Evolutionary conservation across 2,113 vertebrate genomes (phyloP).

Genomic region (Corythaixoides concolor): DNA sequence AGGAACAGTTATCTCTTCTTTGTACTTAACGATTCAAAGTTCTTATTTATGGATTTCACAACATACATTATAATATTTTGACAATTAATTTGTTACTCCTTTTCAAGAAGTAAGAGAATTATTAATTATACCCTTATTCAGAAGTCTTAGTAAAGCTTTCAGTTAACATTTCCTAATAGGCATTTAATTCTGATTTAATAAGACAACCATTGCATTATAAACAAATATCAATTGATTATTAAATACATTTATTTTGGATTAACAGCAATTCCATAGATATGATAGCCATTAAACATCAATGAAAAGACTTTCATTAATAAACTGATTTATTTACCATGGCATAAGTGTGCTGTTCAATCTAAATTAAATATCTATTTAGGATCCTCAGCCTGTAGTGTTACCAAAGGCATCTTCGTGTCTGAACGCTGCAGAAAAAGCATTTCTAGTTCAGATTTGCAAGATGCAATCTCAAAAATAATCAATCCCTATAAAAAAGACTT

Average conservation of each 20-base stretch:
- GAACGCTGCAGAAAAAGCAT: conserved; percentile 54
- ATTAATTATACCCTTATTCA: conserved; percentile 46
- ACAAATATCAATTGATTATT: conserved; percentile 78
- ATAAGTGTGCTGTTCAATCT: conserved; percentile 71
- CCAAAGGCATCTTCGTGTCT: conserved; percentile 61
- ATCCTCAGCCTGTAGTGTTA: conserved; percentile 66
- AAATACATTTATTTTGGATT: conserved; percentile 77
- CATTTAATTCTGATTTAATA: conserved; percentile 70
- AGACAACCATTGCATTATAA: conserved; percentile 66
- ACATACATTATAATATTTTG: conserved; percentile 36
- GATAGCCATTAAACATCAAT: conserved; percentile 71
- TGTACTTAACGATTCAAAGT: not conserved
- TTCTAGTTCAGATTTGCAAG: conserved; percentile 59
- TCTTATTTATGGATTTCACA: conserved; percentile 11
- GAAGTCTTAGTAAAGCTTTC: conserved; percentile 3
- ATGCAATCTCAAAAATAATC: conserved; percentile 56
- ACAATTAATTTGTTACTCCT: conserved; percentile 42
- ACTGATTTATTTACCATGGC: conserved; percentile 74
- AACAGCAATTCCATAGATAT: conserved; percentile 69
- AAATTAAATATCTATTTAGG: conserved; percentile 78
- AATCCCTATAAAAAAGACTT: conserved; percentile 36
- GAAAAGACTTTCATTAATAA: conserved; percentile 72
- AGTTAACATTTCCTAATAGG: conserved; percentile 40
- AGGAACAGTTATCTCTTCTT: conserved; percentile 5
- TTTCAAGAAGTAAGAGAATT: conserved; percentile 32